Percentiles rank a stretch among this genome's conserved stretches.
Evolutionary conservation across 2,113 vertebrate genomes (phyloP).

Genomic region (Chionomys nivalis): DNA sequence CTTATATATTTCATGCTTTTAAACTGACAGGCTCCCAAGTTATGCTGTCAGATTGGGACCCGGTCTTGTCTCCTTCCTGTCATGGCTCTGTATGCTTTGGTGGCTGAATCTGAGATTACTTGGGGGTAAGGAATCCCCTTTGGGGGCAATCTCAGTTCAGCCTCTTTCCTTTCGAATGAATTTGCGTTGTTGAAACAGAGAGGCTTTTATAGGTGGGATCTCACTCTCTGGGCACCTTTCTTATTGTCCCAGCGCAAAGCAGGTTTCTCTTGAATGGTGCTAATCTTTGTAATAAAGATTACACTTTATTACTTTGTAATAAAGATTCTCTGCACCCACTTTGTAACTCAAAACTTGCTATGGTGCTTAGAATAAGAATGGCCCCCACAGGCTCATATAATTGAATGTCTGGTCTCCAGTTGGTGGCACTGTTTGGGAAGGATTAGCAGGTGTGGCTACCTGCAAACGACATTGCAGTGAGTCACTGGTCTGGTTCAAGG

Average conservation of each 20-base stretch:
- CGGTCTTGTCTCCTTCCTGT: background rate
- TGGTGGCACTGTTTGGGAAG: background rate
- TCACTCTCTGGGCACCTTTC: background rate
- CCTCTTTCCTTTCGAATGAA: background rate
- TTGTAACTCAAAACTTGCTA: background rate
- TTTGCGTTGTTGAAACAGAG: background rate
- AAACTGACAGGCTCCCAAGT: background rate
- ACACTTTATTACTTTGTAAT: too few species aligned
- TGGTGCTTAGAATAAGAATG: background rate
- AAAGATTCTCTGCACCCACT: background rate
- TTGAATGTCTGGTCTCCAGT: background rate
- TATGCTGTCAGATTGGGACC: background rate
- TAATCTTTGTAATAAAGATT: background rate
- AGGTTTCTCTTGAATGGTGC: background rate
- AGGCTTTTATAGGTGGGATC: background rate
- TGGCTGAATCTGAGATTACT: background rate
- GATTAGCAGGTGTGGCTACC: background rate
- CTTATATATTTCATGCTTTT: background rate
- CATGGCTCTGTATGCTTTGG: background rate
- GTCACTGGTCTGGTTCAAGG: background rate
- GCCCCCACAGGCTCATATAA: background rate
- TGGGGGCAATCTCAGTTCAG: background rate
- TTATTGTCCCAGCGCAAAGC: background rate
- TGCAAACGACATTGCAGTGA: background rate
- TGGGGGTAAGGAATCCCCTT: too few species aligned